Percentiles rank a stretch among this genome's conserved stretches.
Evolutionary conservation across 2,113 vertebrate genomes (phyloP).

Genomic region (Amblyornis subalaris): DNA sequence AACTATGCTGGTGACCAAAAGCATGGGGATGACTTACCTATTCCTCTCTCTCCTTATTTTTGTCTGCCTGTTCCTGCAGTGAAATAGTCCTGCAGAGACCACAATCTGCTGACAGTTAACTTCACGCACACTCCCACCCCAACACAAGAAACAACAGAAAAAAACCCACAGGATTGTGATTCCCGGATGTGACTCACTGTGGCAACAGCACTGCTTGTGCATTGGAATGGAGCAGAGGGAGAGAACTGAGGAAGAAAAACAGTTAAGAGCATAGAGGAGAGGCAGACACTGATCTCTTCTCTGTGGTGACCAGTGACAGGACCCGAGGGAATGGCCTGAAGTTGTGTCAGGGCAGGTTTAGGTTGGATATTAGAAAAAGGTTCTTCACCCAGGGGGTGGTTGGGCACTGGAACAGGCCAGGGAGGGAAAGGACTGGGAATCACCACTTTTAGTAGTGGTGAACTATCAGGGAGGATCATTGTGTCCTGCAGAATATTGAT

Average conservation of each 20-base stretch:
- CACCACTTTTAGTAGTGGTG: background rate
- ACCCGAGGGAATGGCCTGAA: background rate
- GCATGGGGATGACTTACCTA: background rate
- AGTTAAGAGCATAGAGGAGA: background rate
- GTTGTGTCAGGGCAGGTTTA: background rate
- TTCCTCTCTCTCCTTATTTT: background rate
- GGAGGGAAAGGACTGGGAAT: background rate
- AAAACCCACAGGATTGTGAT: background rate
- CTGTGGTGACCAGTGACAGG: background rate
- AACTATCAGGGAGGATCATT: background rate
- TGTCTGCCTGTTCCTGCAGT: background rate
- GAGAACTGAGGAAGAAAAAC: rapidly evolving
- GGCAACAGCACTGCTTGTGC: background rate
- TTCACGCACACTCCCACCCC: background rate
- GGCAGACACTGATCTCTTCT: background rate
- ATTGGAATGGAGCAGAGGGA: background rate
- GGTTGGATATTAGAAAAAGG: background rate
- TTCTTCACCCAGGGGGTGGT: background rate
- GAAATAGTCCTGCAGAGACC: background rate
- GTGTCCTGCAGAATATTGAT: background rate
- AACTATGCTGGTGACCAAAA: background rate
- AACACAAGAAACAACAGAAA: background rate
- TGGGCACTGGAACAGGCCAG: background rate
- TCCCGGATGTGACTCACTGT: background rate
- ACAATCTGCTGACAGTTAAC: background rate